These are phyloP conservation scores for Siniperca obscura DNA, from an alignment of 2,797 vertebrate species.

Conservation along the genomic window DNA sequence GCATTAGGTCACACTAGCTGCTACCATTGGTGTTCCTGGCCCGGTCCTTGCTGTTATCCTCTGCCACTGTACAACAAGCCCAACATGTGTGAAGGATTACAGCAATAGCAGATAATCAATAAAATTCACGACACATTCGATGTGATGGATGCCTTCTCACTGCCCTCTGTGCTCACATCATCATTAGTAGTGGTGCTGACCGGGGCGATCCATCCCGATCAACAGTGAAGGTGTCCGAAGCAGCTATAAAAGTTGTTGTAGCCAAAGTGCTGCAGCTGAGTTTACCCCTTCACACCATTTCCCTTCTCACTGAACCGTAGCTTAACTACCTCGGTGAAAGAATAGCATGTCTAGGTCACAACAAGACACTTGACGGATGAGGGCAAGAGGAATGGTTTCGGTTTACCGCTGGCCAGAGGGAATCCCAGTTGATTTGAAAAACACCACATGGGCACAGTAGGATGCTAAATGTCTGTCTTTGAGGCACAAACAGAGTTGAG, in stretches of 20 bases:
- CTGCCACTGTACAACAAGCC: conserved; percentile 47
- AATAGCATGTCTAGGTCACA: conserved; percentile 69
- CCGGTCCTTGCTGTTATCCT: conserved; percentile 24
- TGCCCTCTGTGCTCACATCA: conserved; percentile 70
- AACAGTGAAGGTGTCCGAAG: conserved; percentile 63
- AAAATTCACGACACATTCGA: conserved; percentile 60
- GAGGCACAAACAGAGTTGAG: conserved; percentile 41
- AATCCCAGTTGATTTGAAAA: conserved; percentile 69
- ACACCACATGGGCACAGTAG: conserved; percentile 77
- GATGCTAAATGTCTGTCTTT: conserved; percentile 70
- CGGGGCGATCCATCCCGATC: conserved; percentile 70
- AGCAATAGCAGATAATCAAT: conserved; percentile 74
- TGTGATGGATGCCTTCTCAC: conserved; percentile 71
- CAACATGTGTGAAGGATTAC: conserved; percentile 76
- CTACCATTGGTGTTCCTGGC: conserved; percentile 45
- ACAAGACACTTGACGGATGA: conserved; percentile 78
- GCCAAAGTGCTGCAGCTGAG: conserved; percentile 41
- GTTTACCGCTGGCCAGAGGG: conserved; percentile 67
- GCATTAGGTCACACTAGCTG: conserved; percentile 71
- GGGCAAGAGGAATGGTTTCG: conserved; percentile 72
- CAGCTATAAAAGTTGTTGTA: conserved; percentile 54
- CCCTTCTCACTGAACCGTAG: conserved; percentile 68
- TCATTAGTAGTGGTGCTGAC: conserved; percentile 60
- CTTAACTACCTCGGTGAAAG: conserved; percentile 56
- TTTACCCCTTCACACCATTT: conserved; percentile 59